phyloP scores from a whole-genome alignment of 2,113 vertebrate genomes.

The Machaerirhynchus nigripectus region DNA sequence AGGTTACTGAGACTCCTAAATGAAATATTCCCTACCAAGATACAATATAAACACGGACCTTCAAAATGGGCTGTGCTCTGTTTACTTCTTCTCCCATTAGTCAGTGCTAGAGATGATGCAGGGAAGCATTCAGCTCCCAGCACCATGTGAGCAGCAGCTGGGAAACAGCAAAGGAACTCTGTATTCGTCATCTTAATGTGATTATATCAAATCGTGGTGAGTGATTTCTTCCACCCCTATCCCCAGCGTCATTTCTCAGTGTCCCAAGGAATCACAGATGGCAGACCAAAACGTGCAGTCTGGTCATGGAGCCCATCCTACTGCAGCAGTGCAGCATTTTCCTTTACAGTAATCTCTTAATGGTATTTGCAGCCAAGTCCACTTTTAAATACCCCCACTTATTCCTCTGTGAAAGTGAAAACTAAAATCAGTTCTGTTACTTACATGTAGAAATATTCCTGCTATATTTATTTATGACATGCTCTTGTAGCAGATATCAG shows the following conservation, averaged over 20 bases:
- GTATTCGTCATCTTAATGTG: not conserved
- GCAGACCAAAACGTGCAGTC: not conserved
- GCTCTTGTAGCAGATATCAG: not conserved
- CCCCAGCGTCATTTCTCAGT: not conserved
- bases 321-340: not conserved
- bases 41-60: not conserved
- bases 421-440: not conserved
- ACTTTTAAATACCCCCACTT: not conserved
- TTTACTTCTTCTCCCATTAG: conserved; percentile 7
- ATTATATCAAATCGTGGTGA: conserved; percentile 46
- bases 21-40: not conserved
- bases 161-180: not conserved
- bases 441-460: not conserved
- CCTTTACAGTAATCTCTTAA: not conserved
- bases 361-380: not conserved
- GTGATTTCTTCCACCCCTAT: conserved; percentile 42
- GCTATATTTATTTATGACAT: conserved; percentile 31
- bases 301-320: not conserved
- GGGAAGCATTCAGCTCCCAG: not conserved
- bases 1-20: not conserved
- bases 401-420: conserved; percentile 6
- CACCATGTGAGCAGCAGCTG: conserved; percentile 39
- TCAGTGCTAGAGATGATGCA: not conserved
- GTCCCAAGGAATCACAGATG: conserved; percentile 45
- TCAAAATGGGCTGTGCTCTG: not conserved